Percentiles rank a stretch among this genome's conserved stretches.
These are phyloP conservation scores for Linnaemya vulpina DNA, from an alignment of 2,888 invertebrate genomes.

Conservation along the genomic window DNA sequence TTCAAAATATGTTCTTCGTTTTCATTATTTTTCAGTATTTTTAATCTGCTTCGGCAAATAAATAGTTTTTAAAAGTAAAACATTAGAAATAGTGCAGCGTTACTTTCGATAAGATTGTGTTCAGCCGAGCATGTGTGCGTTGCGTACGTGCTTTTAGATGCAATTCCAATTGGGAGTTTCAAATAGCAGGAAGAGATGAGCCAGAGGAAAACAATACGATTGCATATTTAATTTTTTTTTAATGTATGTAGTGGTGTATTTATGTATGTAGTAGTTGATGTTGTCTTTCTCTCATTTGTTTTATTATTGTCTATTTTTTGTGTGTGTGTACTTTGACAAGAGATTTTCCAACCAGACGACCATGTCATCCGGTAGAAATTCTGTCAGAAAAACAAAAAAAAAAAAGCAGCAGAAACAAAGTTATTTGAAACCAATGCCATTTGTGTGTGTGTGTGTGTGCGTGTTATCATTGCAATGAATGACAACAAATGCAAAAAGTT, in stretches of 20 bases:
- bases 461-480: constrained; percentile 64
- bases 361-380: constrained; percentile 71
- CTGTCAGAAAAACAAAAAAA: constrained; percentile 46
- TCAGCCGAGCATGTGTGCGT: constrained; percentile 11
- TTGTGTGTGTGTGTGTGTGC: too few species aligned
- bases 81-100: constrained; percentile 3
- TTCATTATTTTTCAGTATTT: neutral
- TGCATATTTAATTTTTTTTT: constrained; percentile 60
- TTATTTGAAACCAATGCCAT: constrained; percentile 48
- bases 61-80: neutral
- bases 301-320: constrained; percentile 34
- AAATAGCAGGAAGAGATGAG: constrained; percentile 47
- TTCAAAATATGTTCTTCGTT: too few species aligned
- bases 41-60: neutral
- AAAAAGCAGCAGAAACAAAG: neutral
- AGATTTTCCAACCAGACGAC: constrained; percentile 72
- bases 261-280: constrained; percentile 34
- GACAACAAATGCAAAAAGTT: constrained; percentile 72
- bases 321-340: constrained; percentile 62
- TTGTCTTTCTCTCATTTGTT: constrained; percentile 30
- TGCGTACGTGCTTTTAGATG: neutral
- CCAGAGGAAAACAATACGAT: constrained; percentile 59
- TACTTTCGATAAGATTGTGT: neutral
- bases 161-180: constrained; percentile 50
- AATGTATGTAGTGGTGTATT: too few species aligned